phyloP scores from a whole-genome alignment of 92 coral and sea anemone genomes.

The Desmophyllum pertusum region DNA sequence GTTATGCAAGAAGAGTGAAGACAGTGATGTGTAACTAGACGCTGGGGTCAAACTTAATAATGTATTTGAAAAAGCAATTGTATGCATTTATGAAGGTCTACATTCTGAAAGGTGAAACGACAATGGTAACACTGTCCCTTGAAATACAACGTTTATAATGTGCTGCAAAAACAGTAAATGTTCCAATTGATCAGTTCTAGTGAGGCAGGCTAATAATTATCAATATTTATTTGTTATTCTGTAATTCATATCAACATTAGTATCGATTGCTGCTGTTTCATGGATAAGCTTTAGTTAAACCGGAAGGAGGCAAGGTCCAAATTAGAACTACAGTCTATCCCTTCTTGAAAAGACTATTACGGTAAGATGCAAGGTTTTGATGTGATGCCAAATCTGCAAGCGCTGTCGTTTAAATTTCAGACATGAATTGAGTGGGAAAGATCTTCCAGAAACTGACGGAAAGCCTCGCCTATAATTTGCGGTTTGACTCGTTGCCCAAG shows the following conservation, averaged over 20 bases:
- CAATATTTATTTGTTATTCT: not conserved
- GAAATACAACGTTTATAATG: not conserved
- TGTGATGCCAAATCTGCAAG: not conserved
- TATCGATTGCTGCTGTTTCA: not conserved
- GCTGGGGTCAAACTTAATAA: not conserved
- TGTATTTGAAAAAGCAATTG: not conserved
- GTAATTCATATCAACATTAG: not conserved
- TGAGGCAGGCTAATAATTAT: not conserved
- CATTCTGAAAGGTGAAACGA: not conserved
- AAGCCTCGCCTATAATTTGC: constrained; percentile 38
- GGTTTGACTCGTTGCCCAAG: constrained; percentile 37
- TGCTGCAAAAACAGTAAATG: too few species aligned
- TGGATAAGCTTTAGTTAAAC: not conserved
- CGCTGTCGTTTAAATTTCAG: not conserved
- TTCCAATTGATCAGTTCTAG: not conserved
- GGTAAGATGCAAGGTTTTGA: not conserved
- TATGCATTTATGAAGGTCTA: too few species aligned
- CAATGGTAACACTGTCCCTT: not conserved
- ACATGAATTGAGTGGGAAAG: not conserved
- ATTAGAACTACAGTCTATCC: not conserved
- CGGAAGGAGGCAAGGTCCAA: not conserved
- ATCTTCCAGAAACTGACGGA: not conserved
- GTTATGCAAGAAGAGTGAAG: too few species aligned
- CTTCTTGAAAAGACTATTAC: not conserved
- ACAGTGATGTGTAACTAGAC: not conserved